Evolutionary conservation across 2,797 vertebrate genomes (phyloP).

Genomic region (Euphonia xanthogaster): DNA sequence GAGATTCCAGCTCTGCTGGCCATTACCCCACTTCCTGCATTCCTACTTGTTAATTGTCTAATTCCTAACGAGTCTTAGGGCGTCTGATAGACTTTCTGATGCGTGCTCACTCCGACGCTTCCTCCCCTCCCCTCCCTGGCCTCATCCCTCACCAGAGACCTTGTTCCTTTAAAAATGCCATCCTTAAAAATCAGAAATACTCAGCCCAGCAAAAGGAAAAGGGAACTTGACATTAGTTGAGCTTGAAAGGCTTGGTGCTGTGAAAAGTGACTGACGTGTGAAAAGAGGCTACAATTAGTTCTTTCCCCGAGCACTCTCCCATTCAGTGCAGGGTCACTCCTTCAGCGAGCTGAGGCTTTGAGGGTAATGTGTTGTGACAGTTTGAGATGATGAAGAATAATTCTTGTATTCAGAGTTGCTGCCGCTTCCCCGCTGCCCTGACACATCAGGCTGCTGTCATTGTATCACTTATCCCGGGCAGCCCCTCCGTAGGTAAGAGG

Average conservation of each 20-base stretch:
- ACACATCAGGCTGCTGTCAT: constrained; percentile 87
- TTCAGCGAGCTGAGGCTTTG: constrained; percentile 79
- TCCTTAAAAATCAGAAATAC: constrained; percentile 53
- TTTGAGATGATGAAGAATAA: constrained; percentile 88
- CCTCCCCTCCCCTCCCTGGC: constrained; percentile 8
- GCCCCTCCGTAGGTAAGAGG: constrained; percentile 70
- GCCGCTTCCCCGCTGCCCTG: constrained; percentile 66
- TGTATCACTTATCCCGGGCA: constrained; percentile 83
- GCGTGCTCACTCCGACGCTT: not conserved
- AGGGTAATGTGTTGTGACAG: constrained; percentile 86
- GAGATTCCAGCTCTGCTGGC: constrained; percentile 46
- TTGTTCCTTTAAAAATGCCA: constrained; percentile 45
- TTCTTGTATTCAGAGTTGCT: constrained; percentile 83
- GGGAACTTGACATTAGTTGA: constrained; percentile 77
- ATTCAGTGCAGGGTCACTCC: constrained; percentile 79
- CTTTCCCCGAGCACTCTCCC: constrained; percentile 78
- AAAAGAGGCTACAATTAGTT: constrained; percentile 85
- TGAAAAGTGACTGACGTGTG: constrained; percentile 79
- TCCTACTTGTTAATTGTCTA: constrained; percentile 65
- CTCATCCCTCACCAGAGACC: constrained; percentile 6
- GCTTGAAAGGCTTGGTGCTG: constrained; percentile 77
- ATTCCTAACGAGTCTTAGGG: constrained; percentile 54
- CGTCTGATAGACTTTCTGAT: constrained; percentile 32
- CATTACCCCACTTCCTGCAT: constrained; percentile 61
- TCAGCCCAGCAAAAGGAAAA: constrained; percentile 68